Conservation (phyloP, 2,113 vertebrate genomes). For the Odocoileus hemionus region DNA sequence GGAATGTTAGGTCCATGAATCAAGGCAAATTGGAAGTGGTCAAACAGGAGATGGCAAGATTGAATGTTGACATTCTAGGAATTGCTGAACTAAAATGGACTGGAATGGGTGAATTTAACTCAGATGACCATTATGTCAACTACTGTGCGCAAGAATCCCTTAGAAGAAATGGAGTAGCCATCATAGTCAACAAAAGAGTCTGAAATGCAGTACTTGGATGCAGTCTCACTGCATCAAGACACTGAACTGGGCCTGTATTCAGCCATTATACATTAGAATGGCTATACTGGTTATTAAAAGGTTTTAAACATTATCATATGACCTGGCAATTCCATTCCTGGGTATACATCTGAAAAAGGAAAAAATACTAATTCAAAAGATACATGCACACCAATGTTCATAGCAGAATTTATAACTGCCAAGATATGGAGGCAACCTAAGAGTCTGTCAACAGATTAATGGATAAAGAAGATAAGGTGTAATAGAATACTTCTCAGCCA, state of each 20-base stretch:
- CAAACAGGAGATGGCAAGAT: neutral
- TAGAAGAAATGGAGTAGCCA: neutral
- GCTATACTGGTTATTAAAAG: constrained; percentile 4
- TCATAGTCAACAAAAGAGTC: neutral
- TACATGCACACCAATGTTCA: neutral
- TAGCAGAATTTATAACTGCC: neutral
- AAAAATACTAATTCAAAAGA: neutral
- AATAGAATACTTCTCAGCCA: neutral
- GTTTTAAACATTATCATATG: neutral
- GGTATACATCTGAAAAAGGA: neutral
- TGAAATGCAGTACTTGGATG: neutral
- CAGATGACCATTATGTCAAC: neutral
- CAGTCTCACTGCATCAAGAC: neutral
- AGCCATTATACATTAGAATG: neutral
- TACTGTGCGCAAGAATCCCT: neutral
- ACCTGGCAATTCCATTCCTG: neutral
- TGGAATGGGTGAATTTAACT: neutral
- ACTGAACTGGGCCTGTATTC: neutral
- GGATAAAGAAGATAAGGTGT: neutral
- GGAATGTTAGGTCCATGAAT: neutral
- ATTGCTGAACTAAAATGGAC: neutral
- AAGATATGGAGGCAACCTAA: neutral
- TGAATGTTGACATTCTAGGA: neutral
- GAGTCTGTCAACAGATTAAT: neutral
- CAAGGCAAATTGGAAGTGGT: neutral